phyloP scores from a whole-genome alignment of 2,797 vertebrate genomes.

The Acipenser transmontanus region DNA sequence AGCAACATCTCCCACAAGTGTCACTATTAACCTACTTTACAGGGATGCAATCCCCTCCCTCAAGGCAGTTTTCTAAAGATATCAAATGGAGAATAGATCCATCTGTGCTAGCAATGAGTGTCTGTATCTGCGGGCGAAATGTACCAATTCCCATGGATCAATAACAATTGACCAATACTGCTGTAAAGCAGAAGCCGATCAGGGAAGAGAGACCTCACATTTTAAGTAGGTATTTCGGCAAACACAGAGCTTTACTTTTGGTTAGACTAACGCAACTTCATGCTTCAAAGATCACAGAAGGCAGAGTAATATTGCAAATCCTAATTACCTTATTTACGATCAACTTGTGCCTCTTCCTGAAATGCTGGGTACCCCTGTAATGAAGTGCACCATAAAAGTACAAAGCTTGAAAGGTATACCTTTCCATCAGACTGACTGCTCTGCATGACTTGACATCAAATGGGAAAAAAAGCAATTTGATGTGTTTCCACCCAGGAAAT shows the following conservation, averaged over 20 bases:
- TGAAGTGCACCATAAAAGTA: neutral
- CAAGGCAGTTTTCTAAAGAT: slow-evolving; percentile 26
- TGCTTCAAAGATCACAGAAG: too few species aligned
- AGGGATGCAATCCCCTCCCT: slow-evolving; percentile 29
- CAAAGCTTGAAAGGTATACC: too few species aligned
- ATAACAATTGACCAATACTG: slow-evolving; percentile 4
- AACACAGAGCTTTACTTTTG: too few species aligned
- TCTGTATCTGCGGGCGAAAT: slow-evolving; percentile 27
- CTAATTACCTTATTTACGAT: neutral
- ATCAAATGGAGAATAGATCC: slow-evolving; percentile 21
- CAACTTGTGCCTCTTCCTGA: neutral
- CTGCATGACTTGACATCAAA: too few species aligned
- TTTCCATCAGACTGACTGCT: too few species aligned
- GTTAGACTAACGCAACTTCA: too few species aligned
- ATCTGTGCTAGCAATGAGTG: slow-evolving; percentile 33
- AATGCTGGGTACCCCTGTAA: slow-evolving; percentile 18
- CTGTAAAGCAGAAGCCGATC: too few species aligned
- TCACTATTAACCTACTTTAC: slow-evolving; percentile 28
- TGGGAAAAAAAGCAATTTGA: too few species aligned
- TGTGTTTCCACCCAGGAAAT: too few species aligned
- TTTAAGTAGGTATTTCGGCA: too few species aligned
- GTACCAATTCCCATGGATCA: slow-evolving; percentile 22
- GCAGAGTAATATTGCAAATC: neutral
- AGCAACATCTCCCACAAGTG: neutral
- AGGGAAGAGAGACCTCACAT: too few species aligned